These are phyloP conservation scores for Grus americana DNA, from an alignment of 2,113 vertebrate species.

Conservation along the genomic window DNA sequence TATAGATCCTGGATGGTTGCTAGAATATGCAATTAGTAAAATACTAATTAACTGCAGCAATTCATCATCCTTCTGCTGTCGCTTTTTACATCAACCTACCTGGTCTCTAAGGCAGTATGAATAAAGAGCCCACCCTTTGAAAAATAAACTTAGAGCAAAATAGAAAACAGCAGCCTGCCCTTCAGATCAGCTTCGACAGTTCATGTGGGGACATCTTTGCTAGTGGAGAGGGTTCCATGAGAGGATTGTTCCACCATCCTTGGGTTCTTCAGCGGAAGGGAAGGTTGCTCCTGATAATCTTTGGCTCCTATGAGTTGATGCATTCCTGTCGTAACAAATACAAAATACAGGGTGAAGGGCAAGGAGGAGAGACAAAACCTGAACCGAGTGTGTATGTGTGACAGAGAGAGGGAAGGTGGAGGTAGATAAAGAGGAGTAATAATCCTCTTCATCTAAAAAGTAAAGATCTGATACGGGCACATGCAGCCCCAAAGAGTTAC, in stretches of 20 bases:
- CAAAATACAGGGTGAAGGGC: background rate
- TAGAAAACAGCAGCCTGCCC: background rate
- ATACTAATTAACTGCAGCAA: background rate
- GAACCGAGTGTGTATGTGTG: background rate
- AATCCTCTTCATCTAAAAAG: too few species aligned
- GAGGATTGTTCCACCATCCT: background rate
- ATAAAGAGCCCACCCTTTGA: background rate
- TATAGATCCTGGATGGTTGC: background rate
- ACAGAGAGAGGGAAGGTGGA: background rate
- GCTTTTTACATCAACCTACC: background rate
- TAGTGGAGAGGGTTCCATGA: background rate
- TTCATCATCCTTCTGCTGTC: background rate
- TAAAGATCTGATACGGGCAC: background rate
- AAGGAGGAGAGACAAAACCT: background rate
- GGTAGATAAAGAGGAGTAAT: background rate
- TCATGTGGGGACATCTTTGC: too few species aligned
- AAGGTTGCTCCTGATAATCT: background rate
- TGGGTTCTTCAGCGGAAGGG: background rate
- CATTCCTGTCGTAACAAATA: background rate
- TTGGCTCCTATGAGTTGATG: background rate
- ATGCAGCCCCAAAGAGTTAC: background rate
- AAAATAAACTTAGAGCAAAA: background rate
- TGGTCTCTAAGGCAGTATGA: background rate
- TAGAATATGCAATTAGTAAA: conserved; percentile 4
- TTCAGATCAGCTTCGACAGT: background rate